Base-by-base conservation (phyloP, 2,797 vertebrate genomes). In the Triplophysa bombifrons region DNA sequence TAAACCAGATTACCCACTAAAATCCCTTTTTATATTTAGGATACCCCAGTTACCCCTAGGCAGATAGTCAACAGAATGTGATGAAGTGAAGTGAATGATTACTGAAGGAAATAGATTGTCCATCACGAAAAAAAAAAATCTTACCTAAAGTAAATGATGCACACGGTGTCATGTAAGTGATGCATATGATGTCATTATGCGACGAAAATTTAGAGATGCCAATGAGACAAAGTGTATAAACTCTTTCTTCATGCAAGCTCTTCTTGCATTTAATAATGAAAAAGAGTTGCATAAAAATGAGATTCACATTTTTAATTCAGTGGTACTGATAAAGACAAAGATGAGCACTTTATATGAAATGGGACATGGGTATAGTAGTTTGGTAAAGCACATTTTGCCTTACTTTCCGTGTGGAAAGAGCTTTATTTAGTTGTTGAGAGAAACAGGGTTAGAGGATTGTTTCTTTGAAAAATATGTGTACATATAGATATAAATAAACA, bases 41-140 rank as follows among this genome's bases (percentile, higher is more conserved):
- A 38, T 14, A 79, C 51, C 83, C 75, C 58, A 58, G 80, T 84
- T 58, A 14, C 22, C 56, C n/a, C 2, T 41, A 69, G 51, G 55
- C 27, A 0, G 0, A 20, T 11, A 41, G 5, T 38, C 6, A 8
- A 38, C 9, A 10, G 9, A 41, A 12, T 46, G 44, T 46, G 14
- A 20, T 9, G 3, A 46, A 58, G 38, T 64, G 30, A 65, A 12
- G 27, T 17, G n/a, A 53, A 67, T 2, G 22, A 51, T 60, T 34
- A 20, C 64, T 25, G 34, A 46, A 17, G 8, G 16, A 58, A 30
- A 68, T 16, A 0, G 22, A 17, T 19, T 58, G 19, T 65, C 17
- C 9, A 41, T 65, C 63, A 41, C 11, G 3, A 64, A 64, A 38
- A 2, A 10, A 10, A 19, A 34, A 64, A 64, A 64, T 16, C 14